Percentiles rank a stretch among this genome's conserved stretches.
These are phyloP conservation scores for Amblyteles armatorius DNA, from an alignment of 2,888 invertebrate genomes.

Conservation along the genomic window DNA sequence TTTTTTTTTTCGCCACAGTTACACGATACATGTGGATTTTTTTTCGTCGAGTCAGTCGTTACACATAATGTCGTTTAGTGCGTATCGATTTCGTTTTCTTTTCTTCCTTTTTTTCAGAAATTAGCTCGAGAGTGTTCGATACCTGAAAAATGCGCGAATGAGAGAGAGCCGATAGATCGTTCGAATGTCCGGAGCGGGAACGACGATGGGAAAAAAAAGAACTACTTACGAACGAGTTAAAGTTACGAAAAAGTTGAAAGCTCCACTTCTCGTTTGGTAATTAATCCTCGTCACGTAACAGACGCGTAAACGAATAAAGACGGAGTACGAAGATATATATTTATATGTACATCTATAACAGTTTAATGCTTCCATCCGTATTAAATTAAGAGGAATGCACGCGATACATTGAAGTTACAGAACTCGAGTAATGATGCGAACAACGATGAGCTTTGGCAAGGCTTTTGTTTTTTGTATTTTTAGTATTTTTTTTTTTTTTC, in stretches of 20 bases:
- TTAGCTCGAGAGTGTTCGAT: background rate
- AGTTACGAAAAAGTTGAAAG: background rate
- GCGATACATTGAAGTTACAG: constrained; percentile 71
- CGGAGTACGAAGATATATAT: constrained; percentile 69
- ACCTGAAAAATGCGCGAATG: constrained; percentile 11
- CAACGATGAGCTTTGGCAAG: constrained; percentile 73
- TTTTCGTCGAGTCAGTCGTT: constrained; percentile 36
- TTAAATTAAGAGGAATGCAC: constrained; percentile 72
- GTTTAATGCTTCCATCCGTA: constrained; percentile 66
- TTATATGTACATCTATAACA: constrained; percentile 72
- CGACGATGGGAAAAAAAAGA: constrained; percentile 34
- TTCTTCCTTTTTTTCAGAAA: background rate
- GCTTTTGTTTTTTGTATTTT: constrained; percentile 58
- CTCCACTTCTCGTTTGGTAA: constrained; percentile 15
- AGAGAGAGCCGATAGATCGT: constrained; percentile 5
- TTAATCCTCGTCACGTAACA: constrained; percentile 33
- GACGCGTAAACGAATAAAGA: constrained; percentile 57
- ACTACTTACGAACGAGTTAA: background rate
- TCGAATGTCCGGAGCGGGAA: constrained; percentile 4
- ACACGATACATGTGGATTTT: constrained; percentile 17
- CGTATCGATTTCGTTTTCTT: constrained; percentile 45
- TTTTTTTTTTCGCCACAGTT: constrained; percentile 14
- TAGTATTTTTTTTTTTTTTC: constrained; percentile 35
- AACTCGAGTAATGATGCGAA: constrained; percentile 70
- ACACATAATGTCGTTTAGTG: constrained; percentile 42